Conservation (phyloP, 2,888 invertebrate genomes). For the Dynastes tityus region DNA sequence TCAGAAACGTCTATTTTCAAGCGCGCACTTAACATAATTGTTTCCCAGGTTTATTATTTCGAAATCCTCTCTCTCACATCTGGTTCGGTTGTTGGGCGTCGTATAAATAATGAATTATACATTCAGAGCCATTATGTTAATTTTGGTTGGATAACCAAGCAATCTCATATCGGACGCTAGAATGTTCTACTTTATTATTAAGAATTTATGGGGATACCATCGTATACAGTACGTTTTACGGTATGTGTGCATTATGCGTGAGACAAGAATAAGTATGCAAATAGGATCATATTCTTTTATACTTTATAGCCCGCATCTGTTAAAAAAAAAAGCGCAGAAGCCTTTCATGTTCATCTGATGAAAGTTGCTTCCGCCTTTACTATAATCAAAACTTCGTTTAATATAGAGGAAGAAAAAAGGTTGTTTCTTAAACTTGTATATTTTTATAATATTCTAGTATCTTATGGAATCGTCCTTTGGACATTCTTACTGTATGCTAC, state of each 20-base stretch:
- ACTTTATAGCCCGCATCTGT: too few relatives aligned
- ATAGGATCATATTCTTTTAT: neutral
- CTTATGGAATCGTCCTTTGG: too few relatives aligned
- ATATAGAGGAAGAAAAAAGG: too few relatives aligned
- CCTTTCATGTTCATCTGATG: neutral
- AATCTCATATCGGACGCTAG: conserved; percentile 8
- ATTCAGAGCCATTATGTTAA: conserved; percentile 31
- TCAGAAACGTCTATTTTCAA: conserved; percentile 13
- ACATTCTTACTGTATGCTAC: too few relatives aligned
- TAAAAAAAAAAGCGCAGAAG: too few relatives aligned
- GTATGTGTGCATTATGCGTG: neutral
- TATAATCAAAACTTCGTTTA: neutral
- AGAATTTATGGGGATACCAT: neutral
- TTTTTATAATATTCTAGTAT: too few relatives aligned
- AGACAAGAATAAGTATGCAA: neutral
- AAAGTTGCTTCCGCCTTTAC: too few relatives aligned
- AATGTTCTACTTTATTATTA: conserved; percentile 22
- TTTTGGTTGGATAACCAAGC: conserved; percentile 17
- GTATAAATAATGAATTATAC: conserved; percentile 38
- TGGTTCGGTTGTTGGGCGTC: conserved; percentile 7
- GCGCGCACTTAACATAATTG: conserved; percentile 38
- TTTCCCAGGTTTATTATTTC: conserved; percentile 35
- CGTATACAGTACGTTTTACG: neutral
- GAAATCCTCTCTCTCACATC: conserved; percentile 10
- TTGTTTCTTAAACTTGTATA: too few relatives aligned